These are phyloP conservation scores for Zosterops borbonicus DNA, from an alignment of 2,113 vertebrate species.

Conservation along the genomic window DNA sequence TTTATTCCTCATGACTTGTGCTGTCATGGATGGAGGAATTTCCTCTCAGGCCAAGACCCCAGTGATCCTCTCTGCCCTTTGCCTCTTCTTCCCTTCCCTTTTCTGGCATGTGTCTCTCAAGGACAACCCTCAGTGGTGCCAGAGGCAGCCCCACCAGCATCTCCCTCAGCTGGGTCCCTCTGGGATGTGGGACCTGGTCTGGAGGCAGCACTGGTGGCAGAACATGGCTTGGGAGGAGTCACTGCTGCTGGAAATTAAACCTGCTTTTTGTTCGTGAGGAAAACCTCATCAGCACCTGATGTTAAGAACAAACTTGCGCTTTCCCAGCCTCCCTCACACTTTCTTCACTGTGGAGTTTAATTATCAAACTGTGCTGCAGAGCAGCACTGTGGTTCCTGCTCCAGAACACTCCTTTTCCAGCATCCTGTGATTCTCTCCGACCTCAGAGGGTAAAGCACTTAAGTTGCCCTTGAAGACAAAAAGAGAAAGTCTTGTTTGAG, in stretches of 20 bases:
- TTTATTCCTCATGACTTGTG: background rate
- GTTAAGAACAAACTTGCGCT: background rate
- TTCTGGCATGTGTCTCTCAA: background rate
- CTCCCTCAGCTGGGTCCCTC: background rate
- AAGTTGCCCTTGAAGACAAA: conserved; percentile 69
- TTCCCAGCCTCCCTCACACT: background rate
- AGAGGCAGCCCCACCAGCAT: background rate
- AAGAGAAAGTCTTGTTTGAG: conserved; percentile 69
- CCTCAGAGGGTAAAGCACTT: conserved; percentile 56
- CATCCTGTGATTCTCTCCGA: background rate
- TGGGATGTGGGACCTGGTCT: rapidly evolving
- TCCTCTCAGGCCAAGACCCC: background rate
- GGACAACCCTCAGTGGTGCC: background rate
- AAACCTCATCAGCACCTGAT: background rate
- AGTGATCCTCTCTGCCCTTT: background rate
- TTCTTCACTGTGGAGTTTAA: background rate
- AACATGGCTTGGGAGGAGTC: background rate
- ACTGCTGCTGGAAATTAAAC: background rate
- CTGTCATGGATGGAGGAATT: too few relatives aligned
- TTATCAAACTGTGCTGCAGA: background rate
- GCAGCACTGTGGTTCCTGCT: background rate
- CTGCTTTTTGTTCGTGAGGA: background rate
- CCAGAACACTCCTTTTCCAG: background rate
- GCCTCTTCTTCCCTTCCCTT: background rate
- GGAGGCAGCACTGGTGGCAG: background rate